phyloP scores from a whole-genome alignment of 2,888 invertebrate species.

The Cryptus armator region DNA sequence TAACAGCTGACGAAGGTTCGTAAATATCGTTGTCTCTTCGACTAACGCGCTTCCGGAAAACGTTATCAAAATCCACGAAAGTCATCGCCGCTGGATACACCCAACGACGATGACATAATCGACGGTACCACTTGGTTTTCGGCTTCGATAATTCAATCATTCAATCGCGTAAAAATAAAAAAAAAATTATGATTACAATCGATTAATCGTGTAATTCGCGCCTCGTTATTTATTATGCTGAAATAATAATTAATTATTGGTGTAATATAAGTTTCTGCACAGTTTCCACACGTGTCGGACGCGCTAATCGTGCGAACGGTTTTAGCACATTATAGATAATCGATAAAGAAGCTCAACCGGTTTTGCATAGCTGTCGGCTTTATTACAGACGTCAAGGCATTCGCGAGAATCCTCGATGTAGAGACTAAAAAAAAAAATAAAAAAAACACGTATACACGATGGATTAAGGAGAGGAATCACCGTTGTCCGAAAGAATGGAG shows the following conservation, averaged over 20 bases:
- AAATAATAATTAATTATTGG: not conserved
- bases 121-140: not conserved
- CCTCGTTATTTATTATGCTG: not conserved
- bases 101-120: slow-evolving; percentile 30
- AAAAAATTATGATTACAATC: not conserved
- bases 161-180: not conserved
- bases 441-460: not conserved
- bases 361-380: not conserved
- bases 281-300: not conserved
- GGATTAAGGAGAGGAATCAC: slow-evolving; percentile 63
- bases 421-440: not conserved
- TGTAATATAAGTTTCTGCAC: not conserved
- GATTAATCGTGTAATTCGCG: not conserved
- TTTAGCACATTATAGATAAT: slow-evolving; percentile 29
- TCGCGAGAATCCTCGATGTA: not conserved
- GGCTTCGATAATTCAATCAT: not conserved
- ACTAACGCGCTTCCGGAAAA: slow-evolving; percentile 56
- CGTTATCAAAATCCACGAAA: slow-evolving; percentile 1
- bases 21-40: slow-evolving; percentile 29
- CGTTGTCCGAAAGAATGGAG: slow-evolving; percentile 79
- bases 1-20: slow-evolving; percentile 59
- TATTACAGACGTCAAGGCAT: not conserved
- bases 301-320: slow-evolving; percentile 7
- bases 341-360: slow-evolving; percentile 32
- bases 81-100: not conserved